A percentile compares a stretch with the other conserved stretches of the same genome.
phyloP scores from a whole-genome alignment of 2,888 invertebrate species.

The Agonopterix alstromeriana region DNA sequence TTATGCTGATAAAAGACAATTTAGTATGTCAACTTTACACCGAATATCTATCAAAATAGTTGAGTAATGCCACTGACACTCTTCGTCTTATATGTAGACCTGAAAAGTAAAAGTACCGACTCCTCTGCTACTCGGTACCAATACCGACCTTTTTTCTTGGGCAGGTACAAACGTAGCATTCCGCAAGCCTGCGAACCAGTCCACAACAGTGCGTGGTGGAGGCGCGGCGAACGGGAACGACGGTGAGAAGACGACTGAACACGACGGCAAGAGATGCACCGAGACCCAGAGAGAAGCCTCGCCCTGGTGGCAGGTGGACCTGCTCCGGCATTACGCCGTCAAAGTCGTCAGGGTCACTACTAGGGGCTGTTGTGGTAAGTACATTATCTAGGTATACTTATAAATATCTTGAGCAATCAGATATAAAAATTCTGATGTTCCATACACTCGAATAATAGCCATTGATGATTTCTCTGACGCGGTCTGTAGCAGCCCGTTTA shows the following conservation, averaged over 20 bases:
- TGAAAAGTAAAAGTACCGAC: background rate
- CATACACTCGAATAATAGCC: too few species aligned
- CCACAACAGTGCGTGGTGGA: slow-evolving; percentile 91
- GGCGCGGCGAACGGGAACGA: slow-evolving; percentile 91
- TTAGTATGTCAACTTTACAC: too few species aligned
- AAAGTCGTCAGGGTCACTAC: slow-evolving; percentile 92
- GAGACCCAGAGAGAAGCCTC: slow-evolving; percentile 93
- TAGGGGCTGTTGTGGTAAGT: slow-evolving; percentile 85
- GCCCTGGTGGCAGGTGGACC: slow-evolving; percentile 95
- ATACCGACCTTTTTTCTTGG: background rate
- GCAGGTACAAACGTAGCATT: slow-evolving; percentile 91
- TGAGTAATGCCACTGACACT: background rate
- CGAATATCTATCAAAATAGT: too few species aligned
- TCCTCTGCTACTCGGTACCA: too few species aligned
- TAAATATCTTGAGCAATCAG: too few species aligned
- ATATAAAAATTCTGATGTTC: too few species aligned
- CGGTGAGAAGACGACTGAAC: slow-evolving; percentile 88
- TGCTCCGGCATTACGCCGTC: slow-evolving; percentile 88
- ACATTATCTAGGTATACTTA: background rate
- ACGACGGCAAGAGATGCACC: slow-evolving; percentile 91
- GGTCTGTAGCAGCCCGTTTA: too few species aligned
- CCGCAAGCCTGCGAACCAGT: slow-evolving; percentile 93
- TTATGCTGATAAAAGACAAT: too few species aligned
- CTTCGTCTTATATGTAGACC: too few species aligned
- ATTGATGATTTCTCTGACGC: too few species aligned